Evolutionary conservation across 2,888 invertebrate species (phyloP), one percentile per base, ranked within the genome.

Genomic region (Priocnemis perturbator): DNA sequence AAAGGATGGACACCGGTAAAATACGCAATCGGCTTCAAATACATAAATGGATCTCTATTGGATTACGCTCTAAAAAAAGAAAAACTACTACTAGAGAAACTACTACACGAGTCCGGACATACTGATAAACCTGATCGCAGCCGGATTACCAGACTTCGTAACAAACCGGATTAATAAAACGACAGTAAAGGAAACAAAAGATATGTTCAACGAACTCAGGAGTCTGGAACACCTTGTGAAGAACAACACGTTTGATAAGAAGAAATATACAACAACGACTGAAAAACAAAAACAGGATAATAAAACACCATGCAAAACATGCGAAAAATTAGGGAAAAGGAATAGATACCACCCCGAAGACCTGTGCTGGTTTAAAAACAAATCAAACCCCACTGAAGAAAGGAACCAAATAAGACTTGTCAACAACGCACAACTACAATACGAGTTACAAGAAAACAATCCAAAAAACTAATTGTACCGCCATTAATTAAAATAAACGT

Each of bases 171-270:
- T 71, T 59, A 69, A 47, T 17, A 47, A 47, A n/a, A 30, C 11
- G 5, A 20, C 44, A n/a, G 23, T 15, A 45, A 45, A 14, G 21
- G 19, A 48, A 5, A 50, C 47, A 15, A 50, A 60, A 23, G 47
- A 48, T 48, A 50, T 60, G 60, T 23, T 50, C 15, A 15, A 11
- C 7, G 85, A 45, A 73, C 26, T 60, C 11, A 60, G 83, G 60
- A 79, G 76, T 69, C 67, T 82, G 14, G 83, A 86, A 81, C 80
- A 85, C 57, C 52, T 83, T 60, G 61, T 58, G 19, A 59, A 65
- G 56, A 80, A 73, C 55, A 79, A 68, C 65, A 67, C 60, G 21
- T 57, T 69, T 50, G 57, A 69, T 48, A 74, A 68, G 69, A 74
- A 65, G 59, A 69, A 58, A 19, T 55, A 14, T 11, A 56, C 17